phyloP scores from a whole-genome alignment of 2,113 vertebrate species.

The Clarias magur region DNA sequence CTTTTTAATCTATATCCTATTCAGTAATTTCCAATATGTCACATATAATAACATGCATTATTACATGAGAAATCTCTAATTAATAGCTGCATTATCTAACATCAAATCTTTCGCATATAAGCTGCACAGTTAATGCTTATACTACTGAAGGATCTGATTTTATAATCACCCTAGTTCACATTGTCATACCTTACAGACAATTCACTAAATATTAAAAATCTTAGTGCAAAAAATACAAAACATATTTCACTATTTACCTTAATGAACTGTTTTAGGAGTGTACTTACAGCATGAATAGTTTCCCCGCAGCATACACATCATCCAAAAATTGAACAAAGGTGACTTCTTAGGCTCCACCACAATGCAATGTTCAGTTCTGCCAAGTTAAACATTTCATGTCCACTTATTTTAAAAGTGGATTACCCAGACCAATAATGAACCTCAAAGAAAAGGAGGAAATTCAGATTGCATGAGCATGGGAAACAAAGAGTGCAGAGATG shows the following conservation, averaged over 20 bases:
- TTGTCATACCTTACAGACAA: neutral
- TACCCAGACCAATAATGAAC: conserved; percentile 87
- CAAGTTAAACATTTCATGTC: neutral
- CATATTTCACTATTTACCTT: neutral
- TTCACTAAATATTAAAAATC: neutral
- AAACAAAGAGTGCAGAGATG: conserved; percentile 37
- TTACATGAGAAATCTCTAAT: neutral
- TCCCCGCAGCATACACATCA: neutral
- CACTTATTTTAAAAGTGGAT: conserved; percentile 57
- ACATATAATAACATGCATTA: neutral
- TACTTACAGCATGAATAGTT: neutral
- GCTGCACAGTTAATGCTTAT: neutral
- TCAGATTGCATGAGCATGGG: conserved; percentile 81
- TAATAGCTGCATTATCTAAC: neutral
- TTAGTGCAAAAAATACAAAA: neutral
- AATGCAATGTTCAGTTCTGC: neutral
- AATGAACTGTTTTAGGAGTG: neutral
- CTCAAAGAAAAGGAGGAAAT: conserved; percentile 83
- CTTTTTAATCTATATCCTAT: neutral
- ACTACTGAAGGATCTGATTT: neutral
- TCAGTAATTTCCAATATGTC: neutral
- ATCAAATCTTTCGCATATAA: neutral
- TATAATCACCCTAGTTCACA: neutral
- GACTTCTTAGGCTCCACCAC: too few relatives aligned
- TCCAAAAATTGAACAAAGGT: neutral